These are phyloP conservation scores for Lasioglossum albipes DNA, from an alignment of 1,140 invertebrate species.

Conservation along the genomic window DNA sequence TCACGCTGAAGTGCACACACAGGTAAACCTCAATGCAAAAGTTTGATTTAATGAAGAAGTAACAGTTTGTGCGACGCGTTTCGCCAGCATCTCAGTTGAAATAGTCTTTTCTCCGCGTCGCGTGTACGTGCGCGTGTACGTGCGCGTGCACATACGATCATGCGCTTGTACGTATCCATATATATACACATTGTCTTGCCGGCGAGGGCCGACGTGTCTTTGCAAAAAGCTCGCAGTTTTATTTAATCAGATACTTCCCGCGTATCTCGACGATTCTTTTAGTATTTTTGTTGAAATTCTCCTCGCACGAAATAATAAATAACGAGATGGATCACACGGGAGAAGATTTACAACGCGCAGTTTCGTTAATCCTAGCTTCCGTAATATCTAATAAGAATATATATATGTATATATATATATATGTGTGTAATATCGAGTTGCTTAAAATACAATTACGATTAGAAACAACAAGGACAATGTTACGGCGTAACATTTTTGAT, in stretches of 20 bases:
- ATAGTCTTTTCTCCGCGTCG: too few relatives aligned
- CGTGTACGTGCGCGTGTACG: constrained; percentile 5
- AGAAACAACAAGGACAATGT: constrained; percentile 80
- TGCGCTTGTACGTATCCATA: background rate
- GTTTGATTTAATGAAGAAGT: too few relatives aligned
- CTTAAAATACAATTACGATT: constrained; percentile 69
- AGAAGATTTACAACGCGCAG: constrained; percentile 36
- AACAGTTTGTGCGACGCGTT: too few relatives aligned
- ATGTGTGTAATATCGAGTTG: constrained; percentile 43
- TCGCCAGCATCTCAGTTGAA: too few relatives aligned
- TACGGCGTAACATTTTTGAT: constrained; percentile 79
- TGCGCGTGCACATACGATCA: constrained; percentile 25
- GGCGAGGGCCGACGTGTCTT: background rate
- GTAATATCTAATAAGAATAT: constrained; percentile 43
- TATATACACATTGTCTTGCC: constrained; percentile 16
- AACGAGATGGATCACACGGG: constrained; percentile 42
- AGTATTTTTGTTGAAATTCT: too few relatives aligned
- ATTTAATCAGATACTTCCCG: constrained; percentile 4
- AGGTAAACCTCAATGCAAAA: too few relatives aligned
- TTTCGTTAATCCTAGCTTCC: constrained; percentile 44
- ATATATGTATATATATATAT: constrained; percentile 13
- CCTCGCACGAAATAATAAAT: constrained; percentile 52
- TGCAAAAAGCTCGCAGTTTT: constrained; percentile 28
- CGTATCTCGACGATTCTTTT: constrained; percentile 9
- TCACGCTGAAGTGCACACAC: too few relatives aligned